phyloP scores from a whole-genome alignment of 1,140 invertebrate species.

The Bilobella aurantiaca region DNA sequence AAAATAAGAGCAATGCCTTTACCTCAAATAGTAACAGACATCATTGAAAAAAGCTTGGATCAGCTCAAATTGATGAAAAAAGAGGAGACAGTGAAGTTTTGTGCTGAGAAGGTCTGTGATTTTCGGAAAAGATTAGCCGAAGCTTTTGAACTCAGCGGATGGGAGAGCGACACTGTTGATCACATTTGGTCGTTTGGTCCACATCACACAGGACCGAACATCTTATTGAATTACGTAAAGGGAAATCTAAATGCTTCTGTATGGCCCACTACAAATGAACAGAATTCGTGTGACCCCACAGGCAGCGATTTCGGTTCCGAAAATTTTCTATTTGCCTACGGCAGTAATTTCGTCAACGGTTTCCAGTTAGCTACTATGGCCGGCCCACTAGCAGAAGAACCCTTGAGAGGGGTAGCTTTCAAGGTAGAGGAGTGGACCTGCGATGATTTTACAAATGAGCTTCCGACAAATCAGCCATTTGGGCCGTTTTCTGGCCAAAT shows the following conservation, averaged over 20 bases:
- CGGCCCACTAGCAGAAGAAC: conserved; percentile 89
- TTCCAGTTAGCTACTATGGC: conserved; percentile 83
- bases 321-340: conserved; percentile 50
- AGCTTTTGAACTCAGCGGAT: conserved; percentile 51
- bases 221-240: conserved; percentile 64
- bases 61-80: conserved; percentile 44
- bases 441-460: conserved; percentile 38
- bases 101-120: conserved; percentile 30
- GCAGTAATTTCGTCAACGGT: conserved; percentile 77
- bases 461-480: conserved; percentile 35
- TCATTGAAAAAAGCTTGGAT: conserved; percentile 54
- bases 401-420: conserved; percentile 88
- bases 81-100: conserved; percentile 12
- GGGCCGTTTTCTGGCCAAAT: conserved; percentile 69
- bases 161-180: conserved; percentile 50
- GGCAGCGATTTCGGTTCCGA: too few species aligned
- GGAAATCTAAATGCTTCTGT: conserved; percentile 40
- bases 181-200: conserved; percentile 87
- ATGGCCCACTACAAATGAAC: conserved; percentile 39
- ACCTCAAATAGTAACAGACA: conserved; percentile 57
- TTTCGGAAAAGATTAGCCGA: conserved; percentile 46
- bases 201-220: conserved; percentile 73
- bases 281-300: too few species aligned
- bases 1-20: conserved; percentile 69
- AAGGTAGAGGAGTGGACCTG: conserved; percentile 67